Evolutionary conservation across 2,888 invertebrate genomes (phyloP).

Genomic region (Clusia tigrina): DNA sequence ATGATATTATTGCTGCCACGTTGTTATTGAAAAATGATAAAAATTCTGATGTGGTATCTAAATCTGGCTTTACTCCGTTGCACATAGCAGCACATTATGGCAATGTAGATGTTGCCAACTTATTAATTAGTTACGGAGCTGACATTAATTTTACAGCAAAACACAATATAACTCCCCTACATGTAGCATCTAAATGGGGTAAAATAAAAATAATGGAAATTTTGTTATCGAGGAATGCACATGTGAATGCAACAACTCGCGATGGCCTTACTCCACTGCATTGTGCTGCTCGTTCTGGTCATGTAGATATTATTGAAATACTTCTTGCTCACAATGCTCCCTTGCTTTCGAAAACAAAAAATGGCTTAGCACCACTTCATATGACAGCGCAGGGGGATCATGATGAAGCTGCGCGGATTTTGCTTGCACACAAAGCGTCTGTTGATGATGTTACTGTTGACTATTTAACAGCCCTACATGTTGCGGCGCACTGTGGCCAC

Average conservation of each 20-base stretch:
- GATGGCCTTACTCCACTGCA: conserved; percentile 96
- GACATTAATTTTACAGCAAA: conserved; percentile 96
- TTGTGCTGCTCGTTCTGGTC: conserved; percentile 96
- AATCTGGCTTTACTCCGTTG: conserved; percentile 97
- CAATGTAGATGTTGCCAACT: conserved; percentile 90
- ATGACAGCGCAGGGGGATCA: conserved; percentile 99
- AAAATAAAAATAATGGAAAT: conserved; percentile 91
- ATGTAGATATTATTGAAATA: conserved; percentile 91
- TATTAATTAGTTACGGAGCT: conserved; percentile 89
- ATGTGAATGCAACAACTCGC: conserved; percentile 90
- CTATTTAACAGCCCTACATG: conserved; percentile 95
- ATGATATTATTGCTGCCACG: conserved; percentile 95
- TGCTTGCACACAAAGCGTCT: conserved; percentile 93
- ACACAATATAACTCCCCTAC: conserved; percentile 97
- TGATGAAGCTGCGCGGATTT: conserved; percentile 91
- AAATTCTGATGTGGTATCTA: conserved; percentile 96
- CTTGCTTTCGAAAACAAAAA: conserved; percentile 95
- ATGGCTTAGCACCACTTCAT: conserved; percentile 94
- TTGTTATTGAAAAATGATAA: conserved; percentile 93
- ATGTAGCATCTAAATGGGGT: conserved; percentile 99
- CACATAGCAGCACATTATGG: conserved; percentile 99
- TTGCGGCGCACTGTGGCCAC: conserved; percentile 93
- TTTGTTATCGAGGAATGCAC: conserved; percentile 86
- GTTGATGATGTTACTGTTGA: conserved; percentile 99
- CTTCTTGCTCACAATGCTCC: conserved; percentile 90